Evolutionary conservation across 2,888 invertebrate genomes (phyloP).

Genomic region (Lissonota sp.): DNA sequence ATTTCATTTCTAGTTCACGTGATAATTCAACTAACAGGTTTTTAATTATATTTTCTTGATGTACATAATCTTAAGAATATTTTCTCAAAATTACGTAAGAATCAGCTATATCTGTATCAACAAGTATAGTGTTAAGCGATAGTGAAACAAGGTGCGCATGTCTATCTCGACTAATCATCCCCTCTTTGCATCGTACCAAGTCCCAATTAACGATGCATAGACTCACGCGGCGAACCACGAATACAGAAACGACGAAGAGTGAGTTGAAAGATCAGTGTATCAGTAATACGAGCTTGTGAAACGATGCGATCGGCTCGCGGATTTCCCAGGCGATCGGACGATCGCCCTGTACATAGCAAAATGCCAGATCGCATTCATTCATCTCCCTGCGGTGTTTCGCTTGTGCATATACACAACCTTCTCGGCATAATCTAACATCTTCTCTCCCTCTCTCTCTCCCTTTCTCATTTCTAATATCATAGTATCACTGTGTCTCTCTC

Average conservation of each 20-base stretch:
- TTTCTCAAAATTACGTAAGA: constrained; percentile 11
- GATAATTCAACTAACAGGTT: constrained; percentile 25
- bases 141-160: too few species aligned
- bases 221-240: constrained; percentile 15
- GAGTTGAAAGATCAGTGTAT: constrained; percentile 34
- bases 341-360: constrained; percentile 27
- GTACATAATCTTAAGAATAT: too few species aligned
- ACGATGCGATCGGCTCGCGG: constrained; percentile 61
- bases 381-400: constrained; percentile 51
- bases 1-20: constrained; percentile 67
- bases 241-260: constrained; percentile 1
- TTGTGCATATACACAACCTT: constrained; percentile 6
- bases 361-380: constrained; percentile 52
- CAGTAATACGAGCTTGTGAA: constrained; percentile 11
- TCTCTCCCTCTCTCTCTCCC: constrained; percentile 42
- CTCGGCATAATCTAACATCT: constrained; percentile 49
- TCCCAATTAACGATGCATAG: constrained; percentile 57
- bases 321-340: constrained; percentile 68
- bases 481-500: constrained; percentile 41
- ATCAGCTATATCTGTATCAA: constrained; percentile 24
- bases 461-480: constrained; percentile 23
- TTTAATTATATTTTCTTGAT: too few species aligned
- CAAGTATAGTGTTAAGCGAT: too few species aligned
- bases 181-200: neutral
- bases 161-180: constrained; percentile 45